Base-by-base conservation (phyloP, 2,113 vertebrate genomes). In the Proteles cristata region DNA sequence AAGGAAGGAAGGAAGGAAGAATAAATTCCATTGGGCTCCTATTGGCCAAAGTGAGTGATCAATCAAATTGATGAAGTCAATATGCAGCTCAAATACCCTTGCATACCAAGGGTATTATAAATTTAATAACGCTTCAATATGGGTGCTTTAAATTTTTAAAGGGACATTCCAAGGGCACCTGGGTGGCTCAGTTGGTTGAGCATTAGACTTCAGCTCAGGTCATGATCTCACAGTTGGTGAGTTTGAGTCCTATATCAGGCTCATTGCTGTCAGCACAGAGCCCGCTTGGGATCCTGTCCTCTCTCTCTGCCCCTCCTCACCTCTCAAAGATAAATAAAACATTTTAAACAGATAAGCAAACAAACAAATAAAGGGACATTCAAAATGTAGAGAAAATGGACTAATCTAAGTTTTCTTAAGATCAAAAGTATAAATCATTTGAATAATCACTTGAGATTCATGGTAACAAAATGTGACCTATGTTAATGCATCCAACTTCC, bases 121-220 rank as follows among this genome's bases (percentile, higher is more conserved):
- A 39, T 14, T 80, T 83, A 33, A 53, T 84, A 87, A 61, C 90
- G 23, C 0, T 93, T 48, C 35, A 83, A 55, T 88, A n/a, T 48
- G 39, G 23, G 63, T 79, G 35, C 48, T 91, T 84, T 50, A 81
- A 19, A 88, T 63, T 92, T 91, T 92, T 84, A 92, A 69, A 96
- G 16, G 23, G 26, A 63, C 16, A 31, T 35, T 77, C 8, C 50
- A 53, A 14, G 15, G 53, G 53, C 53, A 17, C 53, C 53, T 16
- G 14, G 15, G 53, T 53, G 53, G 53, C 14, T 53, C 53, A 53
- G 53, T 53, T 14, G 15, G 53, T 53, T 53, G 15, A 53, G 15
- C 53, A 53, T 53, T 53, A 15, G 15, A 14, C 53, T 53, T 53
- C 53, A 4, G 53, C 53, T 53, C 53, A 53, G 53, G 53, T 53